Evolutionary conservation across 2,797 vertebrate genomes (phyloP), one percentile per base, ranked within the genome.

Genomic region (Cyprinodon diabolis): DNA sequence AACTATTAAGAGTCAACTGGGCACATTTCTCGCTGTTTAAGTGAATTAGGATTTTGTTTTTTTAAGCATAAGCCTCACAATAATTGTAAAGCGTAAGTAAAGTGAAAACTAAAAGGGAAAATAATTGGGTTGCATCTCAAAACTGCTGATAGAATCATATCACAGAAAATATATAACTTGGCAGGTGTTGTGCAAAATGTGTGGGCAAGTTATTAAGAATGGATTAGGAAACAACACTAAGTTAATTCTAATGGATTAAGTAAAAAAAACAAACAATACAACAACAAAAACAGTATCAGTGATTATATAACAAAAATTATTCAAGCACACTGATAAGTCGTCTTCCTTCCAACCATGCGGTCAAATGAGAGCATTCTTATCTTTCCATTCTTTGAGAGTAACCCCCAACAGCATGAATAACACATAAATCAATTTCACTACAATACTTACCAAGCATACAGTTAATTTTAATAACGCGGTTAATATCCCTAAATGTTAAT

Each of bases 401-500:
- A 66, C 23, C 51, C 30, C 37, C 63, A 10, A 10, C 68, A 71
- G 51, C 19, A 63, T 43, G 21, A 65, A 54, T 45, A 19, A 71
- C 17, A 1, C 35, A 60, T 9, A 21, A 23, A 58, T 8, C 52
- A 43, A 13, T 8, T 75, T 40, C 60, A 49, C 48, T 43, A 35
- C 17, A 62, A 4, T 43, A 78, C 56, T 74, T 73, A 73, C 66
- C 72, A 74, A 54, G 30, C 37, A 55, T 40, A 51, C 9, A 21
- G 66, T n/a, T 65, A 2, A 65, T 65, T 65, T 2, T 43, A 47
- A 15, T 13, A 56, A 62, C 47, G 71, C 21, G 72, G 55, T 65
- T 75, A 79, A 74, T 66, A 55, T 30, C 1, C 3, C 62, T 71
- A 58, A 35, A 54, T 58, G 5, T 68, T 74, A 1, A 65, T 7